Base-by-base conservation (phyloP, 1,140 invertebrate species). In the Arctopsyche grandis region DNA sequence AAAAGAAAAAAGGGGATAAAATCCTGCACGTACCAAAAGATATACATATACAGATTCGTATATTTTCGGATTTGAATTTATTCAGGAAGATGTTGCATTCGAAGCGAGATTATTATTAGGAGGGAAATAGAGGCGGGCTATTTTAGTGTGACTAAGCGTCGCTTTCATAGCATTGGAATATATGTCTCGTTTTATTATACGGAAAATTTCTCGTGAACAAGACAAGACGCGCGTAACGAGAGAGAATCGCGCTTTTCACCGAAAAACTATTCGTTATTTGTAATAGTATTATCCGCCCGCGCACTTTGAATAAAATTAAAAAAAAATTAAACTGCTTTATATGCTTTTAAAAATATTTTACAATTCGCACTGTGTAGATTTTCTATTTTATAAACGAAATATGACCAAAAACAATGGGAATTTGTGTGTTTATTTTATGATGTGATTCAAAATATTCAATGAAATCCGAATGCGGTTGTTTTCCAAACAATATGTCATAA, bases 151-250 rank as follows among this genome's bases (percentile, higher is more conserved):
- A 38, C 29, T 38, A 38, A 38, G 29, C 29, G 29, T 38, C 7
- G 29, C 29, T 38, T 38, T 38, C 7, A 38, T 38, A 38, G 7
- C 29, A 38, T 38, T 7, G 29, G 29, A 38, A 38, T 38, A 38
- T 46, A 79, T 69, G 69, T 79, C 44, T 46, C 22, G 21, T 52
- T 78, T 78, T 78, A 78, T 78, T 78, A 78, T 66, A 26, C 29
- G 69, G 77, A 79, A 73, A 79, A 79, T 79, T 79, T 60, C 48
- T 26, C 58, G 24, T 14, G 63, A 78, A 78, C 63, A 60, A 63
- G 22, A 73, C 63, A 60, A 63, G 22, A 73, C 29, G 7, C 29
- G 22, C 9, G 69, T 73, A 79, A 73, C 69, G 69, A 78, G 48
- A 24, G 76, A 48, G 73, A 79, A 69, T 71, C 46, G 69, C 69